These are phyloP conservation scores for Megaleporinus macrocephalus DNA, from an alignment of 2,113 vertebrate species.

Conservation along the genomic window DNA sequence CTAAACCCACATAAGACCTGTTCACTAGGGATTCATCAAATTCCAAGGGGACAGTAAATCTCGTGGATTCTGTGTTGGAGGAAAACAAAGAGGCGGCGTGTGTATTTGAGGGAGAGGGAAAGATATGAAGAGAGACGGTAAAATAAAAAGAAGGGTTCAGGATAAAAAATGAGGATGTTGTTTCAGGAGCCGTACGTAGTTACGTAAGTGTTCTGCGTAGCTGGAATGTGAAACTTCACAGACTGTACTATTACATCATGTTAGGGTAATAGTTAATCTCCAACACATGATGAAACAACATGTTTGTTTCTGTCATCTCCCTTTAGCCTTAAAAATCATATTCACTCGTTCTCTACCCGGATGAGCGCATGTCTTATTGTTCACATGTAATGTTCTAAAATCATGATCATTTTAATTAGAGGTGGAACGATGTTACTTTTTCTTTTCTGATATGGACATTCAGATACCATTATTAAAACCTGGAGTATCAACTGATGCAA, in stretches of 20 bases:
- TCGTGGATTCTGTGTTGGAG: slow-evolving; percentile 2
- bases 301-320: neutral
- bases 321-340: neutral
- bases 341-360: no score
- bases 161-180: neutral
- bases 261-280: neutral
- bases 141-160: neutral
- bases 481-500: no score
- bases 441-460: no score
- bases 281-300: neutral
- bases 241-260: neutral
- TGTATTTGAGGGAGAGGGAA: neutral
- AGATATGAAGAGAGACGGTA: neutral
- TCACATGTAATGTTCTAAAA: no score
- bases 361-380: no score
- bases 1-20: slow-evolving; percentile 12
- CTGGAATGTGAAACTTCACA: neutral
- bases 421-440: no score
- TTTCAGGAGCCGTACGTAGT: neutral
- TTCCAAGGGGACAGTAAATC: slow-evolving; percentile 18
- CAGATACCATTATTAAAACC: no score
- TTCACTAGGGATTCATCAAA: neutral
- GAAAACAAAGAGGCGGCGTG: neutral
- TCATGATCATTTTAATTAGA: no score
- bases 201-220: neutral